Base-by-base conservation (phyloP, 2,113 vertebrate genomes). In the Indicator indicator region DNA sequence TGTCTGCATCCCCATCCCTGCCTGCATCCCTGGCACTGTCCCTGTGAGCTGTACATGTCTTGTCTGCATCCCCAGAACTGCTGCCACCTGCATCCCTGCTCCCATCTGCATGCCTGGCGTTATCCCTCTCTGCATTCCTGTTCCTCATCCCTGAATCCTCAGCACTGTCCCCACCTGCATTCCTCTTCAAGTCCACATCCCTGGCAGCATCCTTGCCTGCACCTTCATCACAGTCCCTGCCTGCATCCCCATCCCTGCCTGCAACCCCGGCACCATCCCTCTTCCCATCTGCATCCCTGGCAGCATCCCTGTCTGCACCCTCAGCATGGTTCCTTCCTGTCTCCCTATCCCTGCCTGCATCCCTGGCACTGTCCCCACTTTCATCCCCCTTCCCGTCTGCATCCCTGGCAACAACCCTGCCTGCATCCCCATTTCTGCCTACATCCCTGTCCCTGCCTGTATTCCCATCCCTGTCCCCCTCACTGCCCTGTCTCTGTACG, bases 401-500 rank as follows among this genome's bases (percentile, higher is more conserved):
- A 72, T 26, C 24, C 38, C 27, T 60, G 32, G 50, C 50, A 52
- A 23, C 50, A 32, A 12, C 40, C 50, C 38, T 80, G 9, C 28
- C 52, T 50, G 60, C 10, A 58, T 21, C n/a, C 23, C 38, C 20
- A 6, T 17, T 28, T 28, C 40, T n/a, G 6, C 24, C 42, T 19
- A 28, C 50, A 52, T 24, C 50, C 50, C 50, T 52, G 50, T 52
- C 23, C 23, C 50, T 30, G 6, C 46, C 46, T 33, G 7, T 26
- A 52, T 11, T 20, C 32, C 48, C 32, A 10, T 38, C 24, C 79
- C 0, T 1, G 2, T 46, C 26, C 23, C 44, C 23, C 12, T 28
- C 2, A 0, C 63, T n/a, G 12, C 18, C 54, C 86, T 15, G 33
- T 9, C 67, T 24, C 78, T 8, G 0, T 1, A 24, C 5, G 2